phyloP scores from a whole-genome alignment of 2,113 vertebrate genomes.

The Willisornis vidua region DNA sequence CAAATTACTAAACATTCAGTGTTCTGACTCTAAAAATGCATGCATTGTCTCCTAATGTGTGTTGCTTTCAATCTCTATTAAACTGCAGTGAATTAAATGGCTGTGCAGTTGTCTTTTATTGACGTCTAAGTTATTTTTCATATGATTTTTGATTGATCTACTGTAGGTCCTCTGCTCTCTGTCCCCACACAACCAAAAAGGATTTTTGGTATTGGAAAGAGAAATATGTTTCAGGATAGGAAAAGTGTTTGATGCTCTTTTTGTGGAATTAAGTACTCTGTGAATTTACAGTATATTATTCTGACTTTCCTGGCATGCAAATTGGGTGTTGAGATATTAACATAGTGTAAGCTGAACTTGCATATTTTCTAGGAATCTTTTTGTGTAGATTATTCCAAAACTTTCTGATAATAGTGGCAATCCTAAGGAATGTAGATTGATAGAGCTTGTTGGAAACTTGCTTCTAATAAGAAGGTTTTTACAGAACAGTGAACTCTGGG shows the following conservation, averaged over 20 bases:
- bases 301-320: not conserved
- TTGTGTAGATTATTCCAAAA: not conserved
- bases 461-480: not conserved
- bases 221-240: not conserved
- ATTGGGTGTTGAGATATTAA: not conserved
- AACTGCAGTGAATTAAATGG: constrained; percentile 30
- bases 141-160: not conserved
- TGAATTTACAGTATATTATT: not conserved
- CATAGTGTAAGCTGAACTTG: not conserved
- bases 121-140: not conserved
- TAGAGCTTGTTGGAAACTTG: not conserved
- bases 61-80: constrained; percentile 6
- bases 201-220: not conserved
- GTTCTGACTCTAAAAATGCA: not conserved
- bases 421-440: not conserved
- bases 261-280: not conserved
- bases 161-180: not conserved
- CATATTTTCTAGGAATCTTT: not conserved
- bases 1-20: not conserved
- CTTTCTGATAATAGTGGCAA: not conserved
- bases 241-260: not conserved
- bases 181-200: not conserved
- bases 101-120: constrained; percentile 33
- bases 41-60: not conserved
- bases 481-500: not conserved